Evolutionary conservation across 2,888 invertebrate species (phyloP), one percentile per base, ranked within the genome.

Genomic region (Sphaerophoria rueppellii): DNA sequence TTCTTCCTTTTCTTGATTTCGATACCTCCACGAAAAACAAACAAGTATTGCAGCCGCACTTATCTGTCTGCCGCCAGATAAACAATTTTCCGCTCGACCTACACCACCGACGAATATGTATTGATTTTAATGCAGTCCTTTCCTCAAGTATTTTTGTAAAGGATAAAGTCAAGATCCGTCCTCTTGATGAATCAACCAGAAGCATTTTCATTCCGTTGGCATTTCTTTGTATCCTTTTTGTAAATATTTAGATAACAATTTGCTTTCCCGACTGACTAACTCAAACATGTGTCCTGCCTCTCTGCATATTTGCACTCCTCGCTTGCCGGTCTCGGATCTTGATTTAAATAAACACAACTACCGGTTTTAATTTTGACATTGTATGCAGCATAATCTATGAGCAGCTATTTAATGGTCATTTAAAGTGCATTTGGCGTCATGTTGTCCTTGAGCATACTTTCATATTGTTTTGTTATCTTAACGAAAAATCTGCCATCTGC

Each of bases 391-490:
- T 40, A 7, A 4, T 9, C 5, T 46, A 24, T 54, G 14, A 65
- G 50, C 40, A 77, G 40, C 67, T 43, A 72, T 81, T 71, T 34
- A 7, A 60, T 65, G 65, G 35, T 24, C n/a, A 37, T 52, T 61
- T 71, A 52, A 76, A 75, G 80, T 54, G 55, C 72, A 55, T 73
- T 78, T 58, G 78, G 78, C 78, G 82, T 78, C 82, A 69, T 58
- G 58, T 43, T 73, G 67, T 48, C 65, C 50, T 65, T 50, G 35
- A 12, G 35, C 11, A 50, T 46, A 46, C 34, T 46, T 40, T 34
- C 54, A 55, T 54, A 48, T 67, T 34, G 65, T 58, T 58, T 50
- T 50, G 55, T n/a, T 40, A 7, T 37, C 72, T 37, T 60, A 63
- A 16, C 4, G 14, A 40, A 40, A 16, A 16, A 58, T 35, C 73